Percentiles rank a stretch among this genome's conserved stretches.
These are phyloP conservation scores for Typhlichthys subterraneus DNA, from an alignment of 2,797 vertebrate genomes.

Conservation along the genomic window DNA sequence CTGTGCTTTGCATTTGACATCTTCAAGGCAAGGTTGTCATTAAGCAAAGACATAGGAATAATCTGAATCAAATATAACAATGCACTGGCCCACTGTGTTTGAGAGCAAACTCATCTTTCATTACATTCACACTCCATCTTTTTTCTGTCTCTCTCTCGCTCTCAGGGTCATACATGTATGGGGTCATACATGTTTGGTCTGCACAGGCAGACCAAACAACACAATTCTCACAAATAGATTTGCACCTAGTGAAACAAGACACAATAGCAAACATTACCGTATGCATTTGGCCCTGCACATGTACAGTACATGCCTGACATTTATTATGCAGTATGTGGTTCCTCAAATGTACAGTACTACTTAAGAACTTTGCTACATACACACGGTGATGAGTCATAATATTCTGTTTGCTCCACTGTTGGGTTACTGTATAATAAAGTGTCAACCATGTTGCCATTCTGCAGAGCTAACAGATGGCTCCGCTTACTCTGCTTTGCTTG, in stretches of 20 bases:
- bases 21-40: conserved; percentile 77
- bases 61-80: conserved; percentile 64
- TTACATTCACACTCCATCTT: conserved; percentile 8
- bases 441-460: conserved; percentile 13
- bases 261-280: conserved; percentile 18
- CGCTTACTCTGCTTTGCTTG: conserved; percentile 9
- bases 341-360: conserved; percentile 24
- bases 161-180: background rate
- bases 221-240: conserved; percentile 11
- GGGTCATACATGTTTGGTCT: background rate
- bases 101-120: conserved; percentile 17
- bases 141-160: conserved; percentile 15
- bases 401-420: conserved; percentile 24
- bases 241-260: conserved; percentile 36
- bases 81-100: conserved; percentile 41
- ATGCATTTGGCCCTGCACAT: background rate
- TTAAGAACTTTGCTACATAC: conserved; percentile 34
- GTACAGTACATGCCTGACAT: conserved; percentile 3
- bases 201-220: conserved; percentile 9
- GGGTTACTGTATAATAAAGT: conserved; percentile 16
- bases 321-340: conserved; percentile 24
- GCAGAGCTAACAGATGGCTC: conserved; percentile 9
- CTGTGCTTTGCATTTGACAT: conserved; percentile 71
- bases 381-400: conserved; percentile 24
- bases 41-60: conserved; percentile 65